Conservation (phyloP, 2,888 invertebrate genomes). For the Tiliacea citrago region DNA sequence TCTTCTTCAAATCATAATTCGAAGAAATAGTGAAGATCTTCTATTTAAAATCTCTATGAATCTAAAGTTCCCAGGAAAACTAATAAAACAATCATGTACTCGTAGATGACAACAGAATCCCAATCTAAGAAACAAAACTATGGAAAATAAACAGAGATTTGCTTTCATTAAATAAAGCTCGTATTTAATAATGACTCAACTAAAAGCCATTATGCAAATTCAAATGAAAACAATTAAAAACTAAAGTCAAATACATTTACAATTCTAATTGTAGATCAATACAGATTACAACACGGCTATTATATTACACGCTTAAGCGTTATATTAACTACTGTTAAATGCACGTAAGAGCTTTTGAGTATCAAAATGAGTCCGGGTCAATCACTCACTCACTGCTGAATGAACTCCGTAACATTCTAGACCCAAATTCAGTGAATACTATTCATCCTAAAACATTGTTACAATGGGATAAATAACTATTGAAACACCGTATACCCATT, state of each 20-base stretch:
- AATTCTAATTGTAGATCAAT: conserved; percentile 40
- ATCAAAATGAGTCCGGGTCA: conserved; percentile 68
- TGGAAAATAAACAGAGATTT: not conserved
- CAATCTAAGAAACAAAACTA: not conserved
- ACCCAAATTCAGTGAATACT: conserved; percentile 68
- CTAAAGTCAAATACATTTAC: conserved; percentile 40
- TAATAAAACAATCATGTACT: not conserved
- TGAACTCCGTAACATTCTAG: conserved; percentile 72
- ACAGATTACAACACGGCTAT: conserved; percentile 57
- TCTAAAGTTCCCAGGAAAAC: not conserved
- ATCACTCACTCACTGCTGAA: conserved; percentile 67
- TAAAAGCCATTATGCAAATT: conserved; percentile 40
- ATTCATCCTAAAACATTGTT: conserved; percentile 81
- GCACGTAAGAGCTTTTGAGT: conserved; percentile 43
- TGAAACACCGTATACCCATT: conserved; percentile 84
- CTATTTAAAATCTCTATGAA: not conserved
- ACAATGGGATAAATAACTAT: conserved; percentile 85
- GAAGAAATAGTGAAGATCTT: not conserved
- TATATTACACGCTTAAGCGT: conserved; percentile 28
- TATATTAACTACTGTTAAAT: conserved; percentile 47
- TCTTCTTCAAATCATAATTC: no score
- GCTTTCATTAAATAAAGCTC: not conserved
- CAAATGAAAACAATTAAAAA: conserved; percentile 45
- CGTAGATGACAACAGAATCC: not conserved
- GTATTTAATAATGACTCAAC: not conserved